Conservation (phyloP, 2,113 vertebrate species). For the Albula goreensis region DNA sequence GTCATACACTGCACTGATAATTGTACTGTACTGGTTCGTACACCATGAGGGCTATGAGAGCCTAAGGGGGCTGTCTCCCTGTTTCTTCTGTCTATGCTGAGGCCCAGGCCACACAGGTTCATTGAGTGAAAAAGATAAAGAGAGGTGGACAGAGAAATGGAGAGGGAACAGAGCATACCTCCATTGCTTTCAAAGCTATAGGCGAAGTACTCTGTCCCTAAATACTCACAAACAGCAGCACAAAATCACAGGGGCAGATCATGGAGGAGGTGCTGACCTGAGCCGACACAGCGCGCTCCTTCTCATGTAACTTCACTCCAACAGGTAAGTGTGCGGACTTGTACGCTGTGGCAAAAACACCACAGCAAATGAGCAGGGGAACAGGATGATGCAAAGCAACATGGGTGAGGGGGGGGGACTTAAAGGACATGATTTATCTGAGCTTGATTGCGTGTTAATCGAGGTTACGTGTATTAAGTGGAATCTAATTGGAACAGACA, state of each 20-base stretch:
- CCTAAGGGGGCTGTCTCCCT: no score
- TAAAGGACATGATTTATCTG: slow-evolving; percentile 84
- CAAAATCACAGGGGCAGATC: neutral
- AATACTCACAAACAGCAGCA: neutral
- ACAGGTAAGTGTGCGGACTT: slow-evolving; percentile 37
- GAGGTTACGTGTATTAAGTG: slow-evolving; percentile 85
- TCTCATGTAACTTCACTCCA: neutral
- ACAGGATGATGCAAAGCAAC: slow-evolving; percentile 73
- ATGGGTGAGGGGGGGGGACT: slow-evolving; percentile 66
- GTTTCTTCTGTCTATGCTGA: neutral
- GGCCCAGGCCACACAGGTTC: neutral
- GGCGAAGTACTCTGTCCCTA: neutral
- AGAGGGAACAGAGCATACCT: neutral
- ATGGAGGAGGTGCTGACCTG: neutral
- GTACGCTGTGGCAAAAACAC: slow-evolving; percentile 44
- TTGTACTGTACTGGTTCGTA: no score
- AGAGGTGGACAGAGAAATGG: neutral
- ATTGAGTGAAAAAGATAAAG: neutral
- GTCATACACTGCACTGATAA: neutral
- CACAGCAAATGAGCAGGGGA: slow-evolving; percentile 51
- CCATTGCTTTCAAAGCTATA: neutral
- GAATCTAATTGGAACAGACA: slow-evolving; percentile 86
- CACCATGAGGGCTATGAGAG: no score
- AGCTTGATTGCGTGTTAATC: slow-evolving; percentile 85
- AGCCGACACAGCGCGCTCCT: neutral